Conservation (phyloP, 2,113 vertebrate genomes). For the Rattus rattus region DNA sequence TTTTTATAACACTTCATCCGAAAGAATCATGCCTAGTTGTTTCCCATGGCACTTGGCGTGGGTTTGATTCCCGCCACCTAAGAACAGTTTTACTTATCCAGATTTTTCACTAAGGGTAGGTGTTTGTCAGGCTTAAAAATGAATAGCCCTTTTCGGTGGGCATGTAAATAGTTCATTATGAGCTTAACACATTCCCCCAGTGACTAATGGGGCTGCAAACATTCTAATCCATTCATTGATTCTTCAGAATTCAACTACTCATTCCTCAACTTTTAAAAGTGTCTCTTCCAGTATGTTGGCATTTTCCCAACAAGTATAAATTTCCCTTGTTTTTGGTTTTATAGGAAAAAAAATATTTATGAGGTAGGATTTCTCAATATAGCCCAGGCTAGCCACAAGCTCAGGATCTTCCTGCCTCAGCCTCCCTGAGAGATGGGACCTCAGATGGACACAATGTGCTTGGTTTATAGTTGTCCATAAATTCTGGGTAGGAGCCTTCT, state of each 20-base stretch:
- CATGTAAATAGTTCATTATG: too few relatives aligned
- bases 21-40: fast-evolving
- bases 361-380: neutral
- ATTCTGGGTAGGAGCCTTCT: neutral
- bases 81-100: neutral
- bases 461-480: neutral
- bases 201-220: neutral
- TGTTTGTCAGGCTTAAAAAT: neutral
- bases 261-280: neutral
- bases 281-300: neutral
- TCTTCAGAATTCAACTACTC: neutral
- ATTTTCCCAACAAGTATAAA: neutral
- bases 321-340: neutral
- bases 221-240: neutral
- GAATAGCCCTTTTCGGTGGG: neutral
- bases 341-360: neutral
- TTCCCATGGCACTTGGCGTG: neutral
- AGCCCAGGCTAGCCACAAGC: neutral
- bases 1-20: neutral
- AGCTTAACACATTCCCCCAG: neutral
- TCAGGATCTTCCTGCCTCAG: neutral
- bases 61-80: neutral
- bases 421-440: neutral
- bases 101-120: neutral
- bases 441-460: fast-evolving